A percentile compares a stretch with the other conserved stretches of the same genome.
Conservation (phyloP, 2,888 invertebrate species). For the Amitus sp. region DNA sequence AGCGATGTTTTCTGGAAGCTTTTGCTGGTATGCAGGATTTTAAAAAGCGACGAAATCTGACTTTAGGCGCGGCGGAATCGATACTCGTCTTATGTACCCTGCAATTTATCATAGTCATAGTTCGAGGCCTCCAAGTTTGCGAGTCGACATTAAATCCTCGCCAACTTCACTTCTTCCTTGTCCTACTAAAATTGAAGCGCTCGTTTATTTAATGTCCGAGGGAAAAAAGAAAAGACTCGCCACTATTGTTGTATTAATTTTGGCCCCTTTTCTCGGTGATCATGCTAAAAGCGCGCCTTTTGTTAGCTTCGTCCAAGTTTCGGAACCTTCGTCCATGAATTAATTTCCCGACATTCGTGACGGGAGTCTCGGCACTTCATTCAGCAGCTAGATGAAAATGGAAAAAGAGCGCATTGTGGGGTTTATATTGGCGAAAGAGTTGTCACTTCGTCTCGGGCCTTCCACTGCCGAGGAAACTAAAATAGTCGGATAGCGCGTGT, state of each 20-base stretch:
- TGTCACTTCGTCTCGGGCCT: neutral
- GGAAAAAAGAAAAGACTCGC: neutral
- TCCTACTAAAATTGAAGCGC: constrained; percentile 11
- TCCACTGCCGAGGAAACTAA: constrained; percentile 15
- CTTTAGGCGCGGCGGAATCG: constrained; percentile 57
- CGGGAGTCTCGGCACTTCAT: neutral
- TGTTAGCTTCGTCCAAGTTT: neutral
- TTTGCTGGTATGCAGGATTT: constrained; percentile 10
- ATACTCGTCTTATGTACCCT: constrained; percentile 51
- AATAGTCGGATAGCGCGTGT: constrained; percentile 27
- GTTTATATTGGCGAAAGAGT: neutral
- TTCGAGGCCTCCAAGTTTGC: constrained; percentile 34
- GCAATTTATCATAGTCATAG: constrained; percentile 59
- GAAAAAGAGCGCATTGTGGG: neutral
- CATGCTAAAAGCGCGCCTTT: neutral
- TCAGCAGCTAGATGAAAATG: neutral
- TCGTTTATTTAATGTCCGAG: constrained; percentile 6
- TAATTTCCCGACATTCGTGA: neutral
- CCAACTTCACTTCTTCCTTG: constrained; percentile 18
- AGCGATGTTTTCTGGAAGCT: constrained; percentile 10
- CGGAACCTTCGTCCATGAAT: neutral
- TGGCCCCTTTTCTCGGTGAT: neutral
- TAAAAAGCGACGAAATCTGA: constrained; percentile 45
- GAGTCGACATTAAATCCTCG: constrained; percentile 11
- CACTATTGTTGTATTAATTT: neutral